Base-by-base conservation (phyloP, 1,140 invertebrate species). In the Drosophila sproati region DNA sequence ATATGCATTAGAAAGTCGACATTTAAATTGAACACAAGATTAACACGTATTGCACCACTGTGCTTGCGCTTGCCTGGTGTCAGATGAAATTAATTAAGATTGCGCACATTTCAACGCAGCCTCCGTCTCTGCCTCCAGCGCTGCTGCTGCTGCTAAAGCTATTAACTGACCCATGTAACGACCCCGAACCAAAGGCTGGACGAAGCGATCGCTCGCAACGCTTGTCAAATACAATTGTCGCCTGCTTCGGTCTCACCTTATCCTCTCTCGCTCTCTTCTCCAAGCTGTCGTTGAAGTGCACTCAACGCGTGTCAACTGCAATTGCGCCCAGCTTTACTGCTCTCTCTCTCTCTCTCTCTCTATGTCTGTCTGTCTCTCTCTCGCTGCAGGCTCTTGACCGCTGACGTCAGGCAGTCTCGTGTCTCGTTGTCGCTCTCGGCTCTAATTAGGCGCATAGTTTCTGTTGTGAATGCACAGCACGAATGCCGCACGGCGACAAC, bases 51-150 rank as follows among this genome's bases (percentile, higher is more conserved):
- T 8, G 5, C 37, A 41, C 68, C 73, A 71, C 73, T 64, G 68
- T 71, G 39, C 61, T 43, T 12, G 12, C n/a, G 39, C 55, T 43
- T 12, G 12, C n/a, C 0, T 12, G 29, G 29, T 48, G 51, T 43
- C 48, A 20, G 10, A 7, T 72, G 34, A 64, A 80, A 80, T 80
- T 77, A 85, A 83, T 83, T 85, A 80, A 85, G 50, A 70, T 86
- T 77, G 43, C 56, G 54, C 47, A n/a, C n/a, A 43, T 68, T 20
- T 73, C 47, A 56, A 45, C 62, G 43, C 47, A 61, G 70, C 73
- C 45, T 47, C 34, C 45, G 5, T 56, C 51, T 74, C 20, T 20
- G 20, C 48, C 2, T 57, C 52, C 41, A 28, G 12, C 45, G 57
- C 10, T 7, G 7, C 35, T 37, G 7, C 35, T 37, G 57, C 61